Base-by-base conservation (phyloP, 2,888 invertebrate species). In the Meloe dianella region DNA sequence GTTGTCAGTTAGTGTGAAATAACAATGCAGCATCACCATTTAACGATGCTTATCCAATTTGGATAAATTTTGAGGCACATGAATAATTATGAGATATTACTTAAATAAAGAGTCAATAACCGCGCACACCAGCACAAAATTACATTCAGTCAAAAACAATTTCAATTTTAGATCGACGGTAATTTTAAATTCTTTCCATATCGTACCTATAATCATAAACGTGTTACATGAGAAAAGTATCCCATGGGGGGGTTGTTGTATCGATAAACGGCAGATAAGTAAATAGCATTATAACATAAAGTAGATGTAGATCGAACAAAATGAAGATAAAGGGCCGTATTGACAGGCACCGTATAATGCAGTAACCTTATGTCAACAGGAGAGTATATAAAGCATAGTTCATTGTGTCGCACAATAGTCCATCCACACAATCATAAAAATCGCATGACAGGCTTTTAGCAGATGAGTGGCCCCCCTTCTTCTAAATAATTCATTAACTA, bases 351-450 rank as follows among this genome's bases (percentile, higher is more conserved):
- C 56, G 70, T 66, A 77, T 78, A 78, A 78, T 77, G 71, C 77
- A 74, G 73, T 77, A 77, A 78, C 78, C 78, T 79, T 79, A 79
- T 80, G 79, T 80, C 80, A 80, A 80, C 78, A 80, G 78, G 77
- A 72, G 78, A 72, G 74, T 75, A 75, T 73, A 73, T 77, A 76
- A 78, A 77, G 77, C 74, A 75, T 74, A 74, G 68, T 72, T 73
- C 74, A 78, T 79, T 79, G 78, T 78, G 71, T 67, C 66, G 67
- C 74, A 78, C 79, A 79, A 79, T 77, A 74, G 74, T 72, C 75
- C 71, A 73, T 78, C 74, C 75, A 71, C 74, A 72, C 76, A 73
- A 76, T 76, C 73, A 79, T 76, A 77, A 76, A 77, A 77, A 76
- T 75, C 74, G 74, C 75, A 76, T 77, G 75, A 75, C 76, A 75